Base-by-base conservation (phyloP, 2,113 vertebrate genomes). In the Sciurus niger region DNA sequence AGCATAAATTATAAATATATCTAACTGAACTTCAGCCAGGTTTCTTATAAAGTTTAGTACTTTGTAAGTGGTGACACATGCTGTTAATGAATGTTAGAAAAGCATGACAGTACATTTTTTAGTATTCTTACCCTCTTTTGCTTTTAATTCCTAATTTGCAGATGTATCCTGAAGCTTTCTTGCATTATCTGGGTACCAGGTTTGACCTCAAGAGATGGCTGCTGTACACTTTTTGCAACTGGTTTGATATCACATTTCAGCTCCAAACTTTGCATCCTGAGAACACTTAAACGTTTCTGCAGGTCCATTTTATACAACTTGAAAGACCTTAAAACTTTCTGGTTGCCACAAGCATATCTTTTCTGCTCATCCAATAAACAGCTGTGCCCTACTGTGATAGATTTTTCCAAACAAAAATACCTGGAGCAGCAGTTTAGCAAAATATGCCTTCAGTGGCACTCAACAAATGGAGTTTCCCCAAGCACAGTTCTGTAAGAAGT, bases 81-180 rank as follows among this genome's bases (percentile, higher is more conserved):
- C 25, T 17, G 6, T 85, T 90, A 58, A 24, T 87, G 60, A 84
- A 67, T 94, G 11, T 86, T 78, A 12, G 58, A 28, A 91, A 93
- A 89, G 16, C 20, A 32, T 11, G 18, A 68, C 11, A 18, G 51
- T 95, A 1, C 30, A 10, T 77, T 58, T 68, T 82, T 84, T 95
- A 53, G 34, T 95, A 76, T 84, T 91, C 40, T 94, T 95, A 77
- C 55, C 84, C 18, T 11, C 82, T 51, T 93, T 58, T 90, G 51
- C 63, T 53, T 51, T 94, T 90, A 85, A 80, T 89, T 76, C 73
- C 80, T 96, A 14, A 76, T 83, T 98, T 98, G 83, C 98, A 99
- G 99, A 99, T 89, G 99, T 99, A 98, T 99, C 99, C 98, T 99
- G 99, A 99, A 99, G 97, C 97, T 98, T 97, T 97, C 67, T 90